phyloP scores from a whole-genome alignment of 1,140 invertebrate species.

The Drosophila biarmipes region DNA sequence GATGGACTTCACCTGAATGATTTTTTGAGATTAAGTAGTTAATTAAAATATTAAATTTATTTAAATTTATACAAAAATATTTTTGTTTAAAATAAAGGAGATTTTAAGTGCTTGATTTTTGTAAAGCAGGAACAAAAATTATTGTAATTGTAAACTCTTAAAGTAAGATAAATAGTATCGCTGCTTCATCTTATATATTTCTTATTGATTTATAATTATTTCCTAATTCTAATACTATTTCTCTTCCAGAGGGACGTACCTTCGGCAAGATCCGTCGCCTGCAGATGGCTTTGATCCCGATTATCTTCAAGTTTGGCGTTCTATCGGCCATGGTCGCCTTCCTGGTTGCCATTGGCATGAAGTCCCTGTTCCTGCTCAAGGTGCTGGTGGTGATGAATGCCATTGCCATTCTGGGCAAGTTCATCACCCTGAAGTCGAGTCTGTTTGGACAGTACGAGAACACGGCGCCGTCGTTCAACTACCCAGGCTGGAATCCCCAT shows the following conservation, averaged over 20 bases:
- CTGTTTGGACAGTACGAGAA: constrained; percentile 64
- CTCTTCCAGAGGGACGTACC: constrained; percentile 72
- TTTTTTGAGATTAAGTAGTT: background rate
- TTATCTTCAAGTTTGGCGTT: constrained; percentile 86
- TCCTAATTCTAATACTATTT: background rate
- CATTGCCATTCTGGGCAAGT: constrained; percentile 75
- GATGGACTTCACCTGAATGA: constrained; percentile 1
- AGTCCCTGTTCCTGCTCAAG: constrained; percentile 85
- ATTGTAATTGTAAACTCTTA: too few species aligned
- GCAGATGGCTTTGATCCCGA: constrained; percentile 84
- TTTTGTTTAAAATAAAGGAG: background rate
- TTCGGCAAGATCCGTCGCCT: constrained; percentile 84
- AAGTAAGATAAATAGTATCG: too few species aligned
- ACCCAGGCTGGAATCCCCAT: constrained; percentile 70
- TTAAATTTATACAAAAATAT: background rate
- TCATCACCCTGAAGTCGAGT: constrained; percentile 70
- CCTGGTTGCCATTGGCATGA: constrained; percentile 84
- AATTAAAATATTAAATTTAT: background rate
- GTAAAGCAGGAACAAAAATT: too few species aligned
- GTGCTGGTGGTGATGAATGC: constrained; percentile 79
- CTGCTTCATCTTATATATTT: background rate
- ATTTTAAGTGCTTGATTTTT: too few species aligned
- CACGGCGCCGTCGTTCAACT: constrained; percentile 65
- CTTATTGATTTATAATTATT: background rate
- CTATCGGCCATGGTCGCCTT: constrained; percentile 85